These are phyloP conservation scores for Platorchestia sp. DNA, from an alignment of 1,140 invertebrate species.

Conservation along the genomic window DNA sequence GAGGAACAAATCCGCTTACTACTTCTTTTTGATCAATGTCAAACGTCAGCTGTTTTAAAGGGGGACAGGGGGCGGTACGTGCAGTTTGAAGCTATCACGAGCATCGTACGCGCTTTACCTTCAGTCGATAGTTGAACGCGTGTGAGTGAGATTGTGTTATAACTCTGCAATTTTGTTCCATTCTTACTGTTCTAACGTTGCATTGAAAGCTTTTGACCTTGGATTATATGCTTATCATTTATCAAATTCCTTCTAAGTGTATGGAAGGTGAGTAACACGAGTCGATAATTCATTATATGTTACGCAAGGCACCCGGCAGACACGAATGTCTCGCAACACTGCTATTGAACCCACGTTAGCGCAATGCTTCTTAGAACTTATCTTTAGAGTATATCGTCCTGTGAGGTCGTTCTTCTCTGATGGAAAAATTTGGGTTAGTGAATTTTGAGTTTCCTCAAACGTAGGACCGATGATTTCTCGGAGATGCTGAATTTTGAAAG, in stretches of 20 bases:
- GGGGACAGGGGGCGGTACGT: neutral
- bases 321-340: neutral
- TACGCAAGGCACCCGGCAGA: neutral
- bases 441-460: neutral
- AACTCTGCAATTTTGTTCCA: neutral
- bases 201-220: neutral
- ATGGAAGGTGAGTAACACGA: neutral
- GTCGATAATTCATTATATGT: neutral
- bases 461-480: neutral
- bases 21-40: neutral
- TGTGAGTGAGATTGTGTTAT: neutral
- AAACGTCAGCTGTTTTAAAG: slow-evolving; percentile 6
- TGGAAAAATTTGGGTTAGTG: neutral
- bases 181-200: neutral
- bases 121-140: neutral
- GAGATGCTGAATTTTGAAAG: no score
- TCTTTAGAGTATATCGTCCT: no score
- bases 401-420: no score
- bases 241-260: neutral
- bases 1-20: neutral
- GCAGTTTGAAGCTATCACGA: neutral
- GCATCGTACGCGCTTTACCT: neutral
- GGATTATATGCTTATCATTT: neutral
- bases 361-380: no score
- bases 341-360: neutral